Evolutionary conservation across 2,888 invertebrate species (phyloP), one percentile per base, ranked within the genome.

Genomic region (Apodemia mormo): DNA sequence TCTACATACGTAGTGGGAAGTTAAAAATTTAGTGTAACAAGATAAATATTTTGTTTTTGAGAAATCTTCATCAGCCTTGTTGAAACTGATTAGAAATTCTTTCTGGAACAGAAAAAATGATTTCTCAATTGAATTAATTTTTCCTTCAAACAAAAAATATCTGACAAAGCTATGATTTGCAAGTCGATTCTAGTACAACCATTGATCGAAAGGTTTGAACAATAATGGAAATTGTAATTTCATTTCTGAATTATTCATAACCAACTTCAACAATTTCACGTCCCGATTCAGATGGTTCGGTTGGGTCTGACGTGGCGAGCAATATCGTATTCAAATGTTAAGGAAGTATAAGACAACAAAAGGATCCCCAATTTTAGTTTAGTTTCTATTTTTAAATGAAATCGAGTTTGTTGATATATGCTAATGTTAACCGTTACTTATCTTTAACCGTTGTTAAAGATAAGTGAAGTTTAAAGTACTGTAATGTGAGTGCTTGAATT

Each of bases 161-260:
- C 49, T 49, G 49, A n/a, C 14, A 49, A 49, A 49, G 49, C 49
- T 49, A 49, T 49, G 14, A 49, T 49, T 49, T 49, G 49, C 49
- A 49, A 49, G 49, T 49, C 61, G 61, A 43, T 61, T 49, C 43
- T 68, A 68, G 14, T 49, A 68, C 61, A 61, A 68, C 43, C 68
- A 68, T 68, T 14, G 66, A 67, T 66, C 61, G 30, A 52, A 67
- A 66, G 69, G 72, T 66, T 68, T 61, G 52, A 70, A 73, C 70
- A 68, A 68, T 66, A 71, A 70, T 68, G 70, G 70, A 71, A 71
- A 74, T 72, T 72, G 71, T 71, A 73, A 75, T 73, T 72, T 72
- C 70, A 69, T 66, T 52, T 70, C 56, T 73, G 75, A 74, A 76
- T 75, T 72, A 75, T 74, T 74, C 73, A 75, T 73, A 54, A 66